Evolutionary conservation across 2,113 vertebrate species (phyloP).

Genomic region (Malurus alboscapulatus): DNA sequence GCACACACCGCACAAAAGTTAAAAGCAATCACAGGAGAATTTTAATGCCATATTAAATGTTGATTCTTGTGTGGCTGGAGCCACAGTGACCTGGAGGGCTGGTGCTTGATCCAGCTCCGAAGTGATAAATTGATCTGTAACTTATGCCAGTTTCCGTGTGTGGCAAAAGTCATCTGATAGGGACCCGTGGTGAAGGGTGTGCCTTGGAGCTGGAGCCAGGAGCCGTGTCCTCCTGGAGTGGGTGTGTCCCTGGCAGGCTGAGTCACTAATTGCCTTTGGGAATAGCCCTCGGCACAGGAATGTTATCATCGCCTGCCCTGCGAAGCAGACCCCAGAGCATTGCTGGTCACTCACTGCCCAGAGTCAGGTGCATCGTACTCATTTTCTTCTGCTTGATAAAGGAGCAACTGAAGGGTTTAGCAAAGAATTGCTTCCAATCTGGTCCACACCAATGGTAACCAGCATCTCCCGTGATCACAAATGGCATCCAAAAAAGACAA

Average conservation of each 20-base stretch:
- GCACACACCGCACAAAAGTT: fast-evolving
- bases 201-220: background rate
- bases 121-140: slow-evolving; percentile 27
- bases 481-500: background rate
- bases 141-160: fast-evolving
- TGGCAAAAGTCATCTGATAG: slow-evolving; percentile 37
- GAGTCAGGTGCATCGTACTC: background rate
- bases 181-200: background rate
- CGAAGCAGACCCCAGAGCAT: background rate
- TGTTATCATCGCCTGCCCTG: background rate
- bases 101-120: background rate
- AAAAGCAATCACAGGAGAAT: background rate
- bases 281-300: background rate
- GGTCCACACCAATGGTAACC: background rate
- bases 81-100: background rate
- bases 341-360: fast-evolving
- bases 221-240: background rate
- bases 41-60: slow-evolving; percentile 36
- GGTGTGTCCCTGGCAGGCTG: background rate
- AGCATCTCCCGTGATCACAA: background rate
- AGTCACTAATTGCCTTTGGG: slow-evolving; percentile 8
- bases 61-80: slow-evolving; percentile 9
- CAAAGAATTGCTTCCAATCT: background rate
- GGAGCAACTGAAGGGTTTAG: background rate
- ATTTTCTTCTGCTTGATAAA: background rate